Evolutionary conservation across 2,113 vertebrate species (phyloP).

Genomic region (Myxocyprinus asiaticus): DNA sequence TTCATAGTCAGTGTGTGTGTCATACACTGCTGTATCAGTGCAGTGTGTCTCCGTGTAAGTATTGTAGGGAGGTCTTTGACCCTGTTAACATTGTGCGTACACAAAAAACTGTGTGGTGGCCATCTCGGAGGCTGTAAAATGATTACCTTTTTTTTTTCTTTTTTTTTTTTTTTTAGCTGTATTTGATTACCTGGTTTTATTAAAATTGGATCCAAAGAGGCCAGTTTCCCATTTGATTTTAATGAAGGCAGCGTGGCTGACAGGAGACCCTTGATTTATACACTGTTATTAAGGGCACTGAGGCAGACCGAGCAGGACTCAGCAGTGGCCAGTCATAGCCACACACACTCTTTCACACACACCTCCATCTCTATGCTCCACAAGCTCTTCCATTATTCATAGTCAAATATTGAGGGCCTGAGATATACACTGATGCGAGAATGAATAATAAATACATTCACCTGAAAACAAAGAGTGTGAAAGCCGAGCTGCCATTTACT

Average conservation of each 20-base stretch:
- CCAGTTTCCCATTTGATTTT: conserved; percentile 73
- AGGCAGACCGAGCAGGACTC: conserved; percentile 47
- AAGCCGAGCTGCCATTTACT: conserved; percentile 37
- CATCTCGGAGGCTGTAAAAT: conserved; percentile 66
- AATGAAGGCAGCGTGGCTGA: conserved; percentile 77
- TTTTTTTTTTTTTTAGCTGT: conserved; percentile 51
- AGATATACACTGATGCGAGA: conserved; percentile 72
- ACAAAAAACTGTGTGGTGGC: conserved; percentile 61
- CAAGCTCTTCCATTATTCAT: conserved; percentile 81
- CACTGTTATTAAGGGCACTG: conserved; percentile 73
- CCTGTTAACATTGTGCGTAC: conserved; percentile 55
- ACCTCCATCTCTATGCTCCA: conserved; percentile 72
- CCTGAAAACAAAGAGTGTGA: conserved; percentile 72
- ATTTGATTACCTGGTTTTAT: conserved; percentile 81
- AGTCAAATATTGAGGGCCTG: conserved; percentile 69
- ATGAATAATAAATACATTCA: conserved; percentile 81
- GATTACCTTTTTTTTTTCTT: conserved; percentile 75
- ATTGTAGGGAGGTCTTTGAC: conserved; percentile 46
- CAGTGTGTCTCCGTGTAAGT: conserved; percentile 10
- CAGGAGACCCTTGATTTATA: conserved; percentile 81
- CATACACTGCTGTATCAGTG: not conserved
- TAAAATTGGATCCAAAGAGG: conserved; percentile 80
- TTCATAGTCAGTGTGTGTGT: conserved; percentile 21
- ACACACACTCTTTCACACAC: conserved; percentile 40
- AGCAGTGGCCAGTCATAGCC: conserved; percentile 50